Evolutionary conservation across 2,113 vertebrate species (phyloP).

Genomic region (Alectura lathami): DNA sequence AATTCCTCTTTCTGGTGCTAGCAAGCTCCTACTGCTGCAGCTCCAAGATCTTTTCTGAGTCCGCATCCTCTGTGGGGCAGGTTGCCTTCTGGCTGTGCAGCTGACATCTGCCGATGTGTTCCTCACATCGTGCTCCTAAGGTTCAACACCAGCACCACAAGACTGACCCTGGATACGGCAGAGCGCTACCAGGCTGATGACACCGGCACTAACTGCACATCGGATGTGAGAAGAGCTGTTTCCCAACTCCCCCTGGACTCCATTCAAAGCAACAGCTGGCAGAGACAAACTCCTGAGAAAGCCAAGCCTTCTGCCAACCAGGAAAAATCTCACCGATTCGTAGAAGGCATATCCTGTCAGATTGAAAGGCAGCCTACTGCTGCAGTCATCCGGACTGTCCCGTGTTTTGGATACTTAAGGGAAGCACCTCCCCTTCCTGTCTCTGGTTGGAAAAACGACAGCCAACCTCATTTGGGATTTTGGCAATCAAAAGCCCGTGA

Average conservation of each 20-base stretch:
- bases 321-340: neutral
- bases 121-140: neutral
- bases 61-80: neutral
- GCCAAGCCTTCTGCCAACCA: slow-evolving; percentile 27
- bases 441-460: neutral
- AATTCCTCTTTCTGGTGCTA: neutral
- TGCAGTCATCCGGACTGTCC: neutral
- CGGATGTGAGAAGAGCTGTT: slow-evolving; percentile 37
- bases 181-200: neutral
- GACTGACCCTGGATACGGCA: neutral
- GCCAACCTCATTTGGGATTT: neutral
- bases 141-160: neutral
- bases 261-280: slow-evolving; percentile 61
- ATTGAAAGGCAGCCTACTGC: slow-evolving; percentile 20
- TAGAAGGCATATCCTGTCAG: slow-evolving; percentile 7
- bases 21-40: neutral
- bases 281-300: slow-evolving; percentile 43
- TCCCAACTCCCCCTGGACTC: slow-evolving; percentile 44
- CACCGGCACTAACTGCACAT: slow-evolving; percentile 23
- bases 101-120: neutral
- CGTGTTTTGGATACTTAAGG: neutral
- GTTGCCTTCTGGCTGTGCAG: neutral
- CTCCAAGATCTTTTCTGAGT: neutral
- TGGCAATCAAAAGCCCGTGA: neutral
- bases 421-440: neutral